Conservation (phyloP, 1,140 invertebrate species). For the Palaemon carinicauda region DNA sequence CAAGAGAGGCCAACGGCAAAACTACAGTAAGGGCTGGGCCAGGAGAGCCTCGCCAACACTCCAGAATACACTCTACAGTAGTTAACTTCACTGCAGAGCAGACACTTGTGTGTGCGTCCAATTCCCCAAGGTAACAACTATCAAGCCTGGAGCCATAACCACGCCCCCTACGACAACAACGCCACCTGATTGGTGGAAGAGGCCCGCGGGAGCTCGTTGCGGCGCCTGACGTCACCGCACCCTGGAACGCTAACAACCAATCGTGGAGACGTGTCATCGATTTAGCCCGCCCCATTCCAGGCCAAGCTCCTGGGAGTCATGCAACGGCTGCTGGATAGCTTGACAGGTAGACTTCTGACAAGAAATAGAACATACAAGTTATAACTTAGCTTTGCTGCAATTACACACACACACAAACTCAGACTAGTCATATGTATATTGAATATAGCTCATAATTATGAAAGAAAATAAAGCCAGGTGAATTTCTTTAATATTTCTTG, state of each 20-base stretch:
- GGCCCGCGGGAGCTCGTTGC: conserved; percentile 30
- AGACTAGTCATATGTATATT: conserved; percentile 14
- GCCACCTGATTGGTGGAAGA: conserved; percentile 26
- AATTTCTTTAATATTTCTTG: neutral
- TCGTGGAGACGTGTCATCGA: neutral
- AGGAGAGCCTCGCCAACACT: conserved; percentile 24
- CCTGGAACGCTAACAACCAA: conserved; percentile 30
- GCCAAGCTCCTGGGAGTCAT: conserved; percentile 20
- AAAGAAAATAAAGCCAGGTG: neutral
- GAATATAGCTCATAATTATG: conserved; percentile 25
- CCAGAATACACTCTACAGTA: conserved; percentile 47
- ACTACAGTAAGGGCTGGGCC: neutral
- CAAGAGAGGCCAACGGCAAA: neutral
- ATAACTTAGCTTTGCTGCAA: conserved; percentile 29
- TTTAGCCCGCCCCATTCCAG: conserved; percentile 22
- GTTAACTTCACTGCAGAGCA: conserved; percentile 40
- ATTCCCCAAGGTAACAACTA: conserved; percentile 41
- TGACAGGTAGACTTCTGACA: conserved; percentile 30
- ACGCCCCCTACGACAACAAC: conserved; percentile 25
- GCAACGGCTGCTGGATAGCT: conserved; percentile 17
- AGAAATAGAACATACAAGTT: conserved; percentile 47
- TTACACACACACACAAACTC: conserved; percentile 31
- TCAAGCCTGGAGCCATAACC: conserved; percentile 39
- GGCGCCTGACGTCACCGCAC: conserved; percentile 29
- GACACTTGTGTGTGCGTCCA: conserved; percentile 40